Evolutionary conservation across 2,888 invertebrate genomes (phyloP), one percentile per base, ranked within the genome.

Genomic region (Hydropsyche betteni): DNA sequence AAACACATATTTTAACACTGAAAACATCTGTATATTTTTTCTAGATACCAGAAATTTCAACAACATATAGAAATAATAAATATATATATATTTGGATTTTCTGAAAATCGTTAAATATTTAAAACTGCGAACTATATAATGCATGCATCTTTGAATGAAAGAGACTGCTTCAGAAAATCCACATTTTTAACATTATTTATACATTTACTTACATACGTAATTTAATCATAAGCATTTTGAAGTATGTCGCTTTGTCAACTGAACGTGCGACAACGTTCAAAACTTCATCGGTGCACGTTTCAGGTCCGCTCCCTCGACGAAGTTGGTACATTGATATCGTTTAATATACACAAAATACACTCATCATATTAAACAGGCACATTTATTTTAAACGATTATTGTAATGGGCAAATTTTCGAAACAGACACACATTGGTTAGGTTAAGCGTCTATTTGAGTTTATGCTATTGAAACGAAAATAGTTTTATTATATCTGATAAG

Each of bases 1-100:
- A 53, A 70, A 70, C 24, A 64, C 10, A 16, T 52, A 34, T 51
- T 53, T 70, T 10, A 75, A 75, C 75, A 75, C 70, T 75, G 64
- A 75, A 75, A 75, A 75, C 75, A 75, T 75, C 75, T 75, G 55
- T 71, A 71, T 75, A 70, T 44, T 44, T 55, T 75, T 71, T 75
- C 75, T 75, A 75, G 70, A 71, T 75, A 75, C 72, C 58, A 72
- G 72, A 72, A 72, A 72, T 72, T 72, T 36, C 55, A 72, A 72
- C 72, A 72, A 70, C 70, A 70, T 36, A 52, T 24, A 70, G 70
- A 70, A 70, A 70, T 53, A 52, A 70, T 70, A 34, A 24, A 53
- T 70, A 16, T 64, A 34, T 24, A 24, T 24, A 34, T 68, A 68
- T n/a, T 34, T 34, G 36, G 36, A 38, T n/a, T 38, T 68, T 12